Evolutionary conservation across 2,113 vertebrate genomes (phyloP), one percentile per base, ranked within the genome.

Genomic region (Myodes glareolus): DNA sequence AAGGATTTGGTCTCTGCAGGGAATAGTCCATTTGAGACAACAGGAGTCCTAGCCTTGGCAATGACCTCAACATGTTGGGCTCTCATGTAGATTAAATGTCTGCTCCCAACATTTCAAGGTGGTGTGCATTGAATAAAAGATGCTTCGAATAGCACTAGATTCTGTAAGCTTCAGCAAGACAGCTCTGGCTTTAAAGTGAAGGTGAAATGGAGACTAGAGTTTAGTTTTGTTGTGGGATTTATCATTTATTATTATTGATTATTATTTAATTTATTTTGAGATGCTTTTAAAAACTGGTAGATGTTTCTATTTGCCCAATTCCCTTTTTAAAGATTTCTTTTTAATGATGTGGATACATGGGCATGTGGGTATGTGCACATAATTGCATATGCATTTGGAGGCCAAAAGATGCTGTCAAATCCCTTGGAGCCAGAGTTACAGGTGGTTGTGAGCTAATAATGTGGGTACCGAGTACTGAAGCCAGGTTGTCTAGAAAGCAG

Each of bases 171-270:
- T 88, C 25, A 80, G 77, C 95, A 94, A 81, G 97, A 96, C 95
- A 88, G 58, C 82, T 91, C 39, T 95, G 33, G 21, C 94, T 98
- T 97, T 96, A 94, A 98, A 98, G 91, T 85, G 23, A 12, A 52
- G 5, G 13, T 0, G n/a, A 50, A 82, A 91, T 95, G 10, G 70
- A 94, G 36, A 63, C 2, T n/a, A 8, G 3, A 73, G 23, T 91
- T n/a, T 82, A 63, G 3, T 67, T 94, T 92, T 91, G 55, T 77
- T 95, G 33, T 81, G 39, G 84, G 52, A 87, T 77, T 78, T 50
- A 33, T 42, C 45, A 52, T 50, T 78, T 85, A 8, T 50, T 84
- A 77, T 94, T 87, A 65, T 65, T 90, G 50, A 67, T 33, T 29
- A 17, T 68, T 70, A 85, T 97, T 87, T 95, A 52, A 85, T 97